These are phyloP conservation scores for Alethe diademata DNA, from an alignment of 2,113 vertebrate genomes.

Conservation along the genomic window DNA sequence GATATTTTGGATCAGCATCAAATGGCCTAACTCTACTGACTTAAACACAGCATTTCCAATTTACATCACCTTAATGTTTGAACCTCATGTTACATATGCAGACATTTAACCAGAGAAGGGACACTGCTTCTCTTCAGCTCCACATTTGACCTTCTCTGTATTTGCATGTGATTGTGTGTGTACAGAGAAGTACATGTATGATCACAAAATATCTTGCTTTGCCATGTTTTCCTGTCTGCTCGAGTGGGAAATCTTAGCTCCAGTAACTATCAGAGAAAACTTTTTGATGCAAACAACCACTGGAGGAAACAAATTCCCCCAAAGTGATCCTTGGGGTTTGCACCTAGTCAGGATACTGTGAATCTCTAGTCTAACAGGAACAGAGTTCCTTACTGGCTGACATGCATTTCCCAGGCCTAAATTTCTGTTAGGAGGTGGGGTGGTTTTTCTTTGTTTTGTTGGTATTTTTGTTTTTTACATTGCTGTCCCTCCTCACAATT, in stretches of 20 bases:
- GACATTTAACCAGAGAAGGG: neutral
- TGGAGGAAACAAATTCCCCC: neutral
- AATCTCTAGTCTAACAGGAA: neutral
- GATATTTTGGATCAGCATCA: neutral
- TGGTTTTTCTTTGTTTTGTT: neutral
- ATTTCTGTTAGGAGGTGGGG: neutral
- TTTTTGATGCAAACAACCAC: neutral
- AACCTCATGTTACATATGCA: neutral
- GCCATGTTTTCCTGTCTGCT: neutral
- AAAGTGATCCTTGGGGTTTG: neutral
- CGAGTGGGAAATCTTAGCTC: neutral
- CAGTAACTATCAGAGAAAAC: neutral
- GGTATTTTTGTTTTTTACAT: neutral
- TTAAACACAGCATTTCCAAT: neutral
- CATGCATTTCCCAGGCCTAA: neutral
- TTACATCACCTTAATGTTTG: neutral
- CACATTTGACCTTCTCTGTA: neutral
- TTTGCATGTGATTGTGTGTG: neutral
- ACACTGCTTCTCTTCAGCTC: neutral
- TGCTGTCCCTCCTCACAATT: neutral
- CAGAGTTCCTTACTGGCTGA: neutral
- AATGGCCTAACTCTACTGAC: neutral
- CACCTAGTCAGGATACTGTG: neutral
- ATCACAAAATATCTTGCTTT: neutral
- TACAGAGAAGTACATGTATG: neutral